These are phyloP conservation scores for Odocoileus virginianus DNA, from an alignment of 2,113 vertebrate species.

Conservation along the genomic window DNA sequence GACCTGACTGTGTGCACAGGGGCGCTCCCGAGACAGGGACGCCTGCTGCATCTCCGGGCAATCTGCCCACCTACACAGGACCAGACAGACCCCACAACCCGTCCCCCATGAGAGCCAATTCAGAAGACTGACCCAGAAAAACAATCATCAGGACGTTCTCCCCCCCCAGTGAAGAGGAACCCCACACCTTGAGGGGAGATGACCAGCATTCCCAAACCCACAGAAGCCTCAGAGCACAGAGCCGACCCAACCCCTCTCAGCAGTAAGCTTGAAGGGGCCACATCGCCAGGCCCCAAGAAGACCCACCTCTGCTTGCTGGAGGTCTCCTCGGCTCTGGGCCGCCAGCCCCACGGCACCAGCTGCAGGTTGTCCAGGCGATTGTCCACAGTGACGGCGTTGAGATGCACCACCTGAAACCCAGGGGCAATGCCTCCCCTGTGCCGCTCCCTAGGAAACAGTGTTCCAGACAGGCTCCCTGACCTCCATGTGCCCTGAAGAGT, in stretches of 20 bases:
- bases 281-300: accelerated
- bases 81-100: neutral
- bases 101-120: too few species aligned
- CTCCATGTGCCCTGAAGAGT: accelerated
- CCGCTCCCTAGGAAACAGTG: slow-evolving; percentile 87
- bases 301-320: slow-evolving; percentile 96
- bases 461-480: neutral
- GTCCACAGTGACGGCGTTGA: slow-evolving; percentile 97
- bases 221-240: neutral
- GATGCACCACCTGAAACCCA: slow-evolving; percentile 96
- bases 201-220: neutral
- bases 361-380: slow-evolving; percentile 97
- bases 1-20: neutral
- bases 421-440: slow-evolving; percentile 96
- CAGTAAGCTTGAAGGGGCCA: accelerated
- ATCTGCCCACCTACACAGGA: neutral
- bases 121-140: neutral
- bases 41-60: neutral
- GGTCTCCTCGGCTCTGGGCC: slow-evolving; percentile 93
- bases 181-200: accelerated
- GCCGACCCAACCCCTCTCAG: neutral
- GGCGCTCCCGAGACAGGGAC: neutral
- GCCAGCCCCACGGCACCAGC: slow-evolving; percentile 93
- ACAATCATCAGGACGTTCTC: neutral
- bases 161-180: neutral